Evolutionary conservation across 2,113 vertebrate genomes (phyloP).

Genomic region (Ammospiza nelsoni): DNA sequence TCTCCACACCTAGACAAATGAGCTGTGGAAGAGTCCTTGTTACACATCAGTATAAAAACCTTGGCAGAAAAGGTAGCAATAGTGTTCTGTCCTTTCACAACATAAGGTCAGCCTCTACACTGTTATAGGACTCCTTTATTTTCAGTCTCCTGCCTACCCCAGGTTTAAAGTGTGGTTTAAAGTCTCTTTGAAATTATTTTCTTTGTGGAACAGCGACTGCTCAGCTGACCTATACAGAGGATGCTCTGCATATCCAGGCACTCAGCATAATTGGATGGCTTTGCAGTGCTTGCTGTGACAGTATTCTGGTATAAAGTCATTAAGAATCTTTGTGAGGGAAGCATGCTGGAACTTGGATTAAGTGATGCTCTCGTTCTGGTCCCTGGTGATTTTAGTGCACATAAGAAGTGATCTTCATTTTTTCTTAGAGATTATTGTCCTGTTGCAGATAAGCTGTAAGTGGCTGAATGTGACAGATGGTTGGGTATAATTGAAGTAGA

Average conservation of each 20-base stretch:
- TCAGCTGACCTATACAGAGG: neutral
- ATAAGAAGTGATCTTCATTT: neutral
- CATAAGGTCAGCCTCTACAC: neutral
- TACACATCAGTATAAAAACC: neutral
- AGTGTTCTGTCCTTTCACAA: neutral
- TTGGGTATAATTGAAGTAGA: neutral
- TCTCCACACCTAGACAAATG: neutral
- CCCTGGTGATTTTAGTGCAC: neutral
- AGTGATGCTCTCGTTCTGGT: neutral
- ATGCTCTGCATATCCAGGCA: neutral
- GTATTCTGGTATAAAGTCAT: neutral
- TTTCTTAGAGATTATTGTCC: neutral
- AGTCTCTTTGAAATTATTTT: neutral
- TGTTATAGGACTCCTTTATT: neutral
- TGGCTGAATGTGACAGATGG: neutral
- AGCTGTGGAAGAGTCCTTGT: neutral
- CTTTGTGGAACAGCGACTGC: neutral
- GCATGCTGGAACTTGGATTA: neutral
- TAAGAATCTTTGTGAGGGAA: neutral
- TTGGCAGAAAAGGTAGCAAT: neutral
- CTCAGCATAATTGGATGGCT: neutral
- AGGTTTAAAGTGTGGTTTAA: neutral
- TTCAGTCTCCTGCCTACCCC: neutral
- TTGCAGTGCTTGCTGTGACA: neutral
- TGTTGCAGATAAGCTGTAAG: neutral